A percentile compares a stretch with the other conserved stretches of the same genome.
phyloP scores from a whole-genome alignment of 2,797 vertebrate genomes.

The Phataginus tetradactyla region DNA sequence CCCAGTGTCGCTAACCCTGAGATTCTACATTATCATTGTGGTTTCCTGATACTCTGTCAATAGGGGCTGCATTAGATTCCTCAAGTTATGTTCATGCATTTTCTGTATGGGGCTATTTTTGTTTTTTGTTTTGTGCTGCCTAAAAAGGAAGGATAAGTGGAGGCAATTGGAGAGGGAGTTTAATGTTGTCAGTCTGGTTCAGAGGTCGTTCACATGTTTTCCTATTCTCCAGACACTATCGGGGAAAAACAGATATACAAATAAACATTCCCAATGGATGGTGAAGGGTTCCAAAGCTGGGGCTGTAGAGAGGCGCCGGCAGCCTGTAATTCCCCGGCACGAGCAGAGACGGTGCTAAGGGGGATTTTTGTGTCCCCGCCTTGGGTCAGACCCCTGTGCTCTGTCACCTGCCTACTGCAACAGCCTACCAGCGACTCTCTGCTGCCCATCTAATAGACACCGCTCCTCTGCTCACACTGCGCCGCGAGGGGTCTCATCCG shows the following conservation, averaged over 20 bases:
- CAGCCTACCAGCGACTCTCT: neutral
- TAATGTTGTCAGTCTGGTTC: neutral
- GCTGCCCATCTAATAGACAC: neutral
- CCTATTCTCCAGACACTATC: neutral
- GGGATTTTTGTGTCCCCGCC: too few species aligned
- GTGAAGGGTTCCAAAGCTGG: neutral
- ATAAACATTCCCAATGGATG: neutral
- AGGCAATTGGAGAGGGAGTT: neutral
- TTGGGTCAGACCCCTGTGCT: neutral
- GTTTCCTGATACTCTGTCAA: neutral
- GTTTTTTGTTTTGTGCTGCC: neutral
- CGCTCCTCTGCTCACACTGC: neutral
- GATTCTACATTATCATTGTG: neutral
- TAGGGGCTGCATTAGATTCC: neutral
- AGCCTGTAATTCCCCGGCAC: too few species aligned
- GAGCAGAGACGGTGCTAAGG: neutral
- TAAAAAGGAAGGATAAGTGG: neutral
- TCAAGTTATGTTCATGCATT: neutral
- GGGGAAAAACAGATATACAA: neutral
- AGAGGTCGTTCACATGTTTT: neutral
- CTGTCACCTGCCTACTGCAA: neutral
- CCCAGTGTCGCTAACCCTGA: too few species aligned
- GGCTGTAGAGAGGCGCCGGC: neutral
- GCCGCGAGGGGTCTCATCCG: neutral
- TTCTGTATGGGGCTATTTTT: neutral